A percentile compares a stretch with the other conserved stretches of the same genome.
Evolutionary conservation across 2,888 invertebrate genomes (phyloP).

Genomic region (Pachydiplax longipennis): DNA sequence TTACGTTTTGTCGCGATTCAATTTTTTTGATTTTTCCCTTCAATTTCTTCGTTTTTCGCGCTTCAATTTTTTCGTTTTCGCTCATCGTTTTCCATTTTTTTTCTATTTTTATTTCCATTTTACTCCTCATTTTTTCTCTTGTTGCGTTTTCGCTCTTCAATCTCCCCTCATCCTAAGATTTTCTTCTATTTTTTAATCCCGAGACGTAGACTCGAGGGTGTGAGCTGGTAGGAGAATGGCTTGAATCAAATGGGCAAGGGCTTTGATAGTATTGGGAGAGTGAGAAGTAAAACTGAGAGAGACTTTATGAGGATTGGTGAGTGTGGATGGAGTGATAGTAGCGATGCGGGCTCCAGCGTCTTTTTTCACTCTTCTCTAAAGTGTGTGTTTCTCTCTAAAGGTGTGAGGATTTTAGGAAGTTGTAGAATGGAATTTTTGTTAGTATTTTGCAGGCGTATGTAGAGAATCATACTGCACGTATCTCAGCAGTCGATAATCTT

Average conservation of each 20-base stretch:
- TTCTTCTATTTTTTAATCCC: background rate
- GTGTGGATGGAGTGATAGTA: background rate
- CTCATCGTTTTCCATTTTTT: no score
- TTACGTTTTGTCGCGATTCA: no score
- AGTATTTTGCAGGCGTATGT: no score
- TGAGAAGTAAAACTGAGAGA: background rate
- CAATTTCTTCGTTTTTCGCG: no score
- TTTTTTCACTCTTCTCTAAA: background rate
- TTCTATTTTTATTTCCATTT: no score
- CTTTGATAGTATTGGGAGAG: background rate
- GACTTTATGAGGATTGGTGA: background rate
- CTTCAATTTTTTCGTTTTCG: no score
- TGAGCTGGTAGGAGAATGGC: background rate
- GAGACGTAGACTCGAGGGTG: background rate
- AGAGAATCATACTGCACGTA: no score
- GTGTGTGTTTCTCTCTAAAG: background rate
- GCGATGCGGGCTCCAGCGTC: background rate
- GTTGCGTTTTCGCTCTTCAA: no score
- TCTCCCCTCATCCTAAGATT: no score
- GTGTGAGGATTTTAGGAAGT: background rate
- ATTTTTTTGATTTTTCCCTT: no score
- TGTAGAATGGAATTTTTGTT: background rate
- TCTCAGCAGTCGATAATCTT: no score
- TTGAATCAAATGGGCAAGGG: background rate
- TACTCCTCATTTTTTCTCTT: no score